Evolutionary conservation across 2,888 invertebrate species (phyloP), one percentile per base, ranked within the genome.

Genomic region (Julus scanicus): DNA sequence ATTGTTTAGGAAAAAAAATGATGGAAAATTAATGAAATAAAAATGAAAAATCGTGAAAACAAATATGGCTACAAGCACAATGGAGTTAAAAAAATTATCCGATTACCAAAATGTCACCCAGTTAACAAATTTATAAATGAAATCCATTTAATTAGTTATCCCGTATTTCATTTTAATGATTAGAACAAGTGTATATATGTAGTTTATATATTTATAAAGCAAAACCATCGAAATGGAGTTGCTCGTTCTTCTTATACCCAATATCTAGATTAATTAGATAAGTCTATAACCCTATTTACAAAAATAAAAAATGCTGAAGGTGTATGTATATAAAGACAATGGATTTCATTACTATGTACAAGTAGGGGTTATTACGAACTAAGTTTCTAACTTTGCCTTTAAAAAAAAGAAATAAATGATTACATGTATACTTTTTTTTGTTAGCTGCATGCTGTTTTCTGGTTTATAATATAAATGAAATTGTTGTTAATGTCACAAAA

Each of bases 261-360:
- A 63, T n/a, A 63, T 63, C 63, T 63, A 20, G 63, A 63, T 20
- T 63, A 63, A 5, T 20, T 63, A 63, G 63, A 63, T 63, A 63
- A 63, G 63, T 63, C 63, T 63, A 63, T 63, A 20, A 63, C 57
- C 63, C 63, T 63, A 63, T 63, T 63, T 63, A 63, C 63, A 63
- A 63, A 63, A 63, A 63, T 63, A 57, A 57, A 57, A 63, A 63
- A 63, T 63, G 63, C 63, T 63, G 20, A 63, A 63, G 63, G 63
- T 20, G 9, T 20, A 20, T n/a, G 63, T 20, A 63, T 20, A n/a
- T 20, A 63, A 63, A 11, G 63, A 20, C 20, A 63, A 63, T 20
- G 63, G 63, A n/a, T 20, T 63, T 20, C 20, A 20, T 4, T 63
- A 63, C 63, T 63, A 63, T 63, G 15, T 63, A 63, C 63, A 63